These are phyloP conservation scores for Cosmia pyralina DNA, from an alignment of 2,888 invertebrate genomes.

Conservation along the genomic window DNA sequence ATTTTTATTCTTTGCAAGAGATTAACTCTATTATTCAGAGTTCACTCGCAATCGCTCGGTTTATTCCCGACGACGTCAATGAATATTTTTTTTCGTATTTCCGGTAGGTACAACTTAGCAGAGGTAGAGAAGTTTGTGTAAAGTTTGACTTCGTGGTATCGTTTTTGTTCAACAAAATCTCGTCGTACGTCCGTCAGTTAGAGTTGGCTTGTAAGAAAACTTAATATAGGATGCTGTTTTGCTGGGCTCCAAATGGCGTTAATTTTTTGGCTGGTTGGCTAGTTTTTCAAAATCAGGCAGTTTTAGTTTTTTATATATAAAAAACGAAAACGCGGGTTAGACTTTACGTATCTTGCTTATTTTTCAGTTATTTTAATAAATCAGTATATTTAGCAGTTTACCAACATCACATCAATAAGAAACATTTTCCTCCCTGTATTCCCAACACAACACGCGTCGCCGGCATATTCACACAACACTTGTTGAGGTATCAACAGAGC, in stretches of 20 bases:
- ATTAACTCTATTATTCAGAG: conserved; percentile 49
- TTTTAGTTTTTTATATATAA: too few species aligned
- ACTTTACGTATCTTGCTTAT: too few species aligned
- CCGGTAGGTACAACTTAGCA: background rate
- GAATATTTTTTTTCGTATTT: conserved; percentile 22
- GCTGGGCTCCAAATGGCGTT: background rate
- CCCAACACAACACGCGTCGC: conserved; percentile 2
- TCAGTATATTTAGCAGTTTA: too few species aligned
- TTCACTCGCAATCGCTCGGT: conserved; percentile 23
- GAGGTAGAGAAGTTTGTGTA: conserved; percentile 11
- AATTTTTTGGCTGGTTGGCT: background rate
- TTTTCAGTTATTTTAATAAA: too few species aligned
- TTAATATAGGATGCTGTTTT: background rate
- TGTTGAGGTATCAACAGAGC: conserved; percentile 28
- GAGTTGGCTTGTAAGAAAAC: background rate
- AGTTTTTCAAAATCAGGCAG: background rate
- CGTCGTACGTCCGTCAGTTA: background rate
- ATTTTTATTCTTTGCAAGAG: conserved; percentile 51
- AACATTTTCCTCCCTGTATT: background rate
- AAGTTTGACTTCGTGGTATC: conserved; percentile 15
- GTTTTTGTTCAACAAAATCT: background rate
- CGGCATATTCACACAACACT: conserved; percentile 23
- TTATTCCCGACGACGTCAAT: conserved; percentile 24
- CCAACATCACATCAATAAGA: too few species aligned
- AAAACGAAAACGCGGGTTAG: too few species aligned